Conservation (phyloP, 1,140 invertebrate genomes). For the Coelopa frigida region DNA sequence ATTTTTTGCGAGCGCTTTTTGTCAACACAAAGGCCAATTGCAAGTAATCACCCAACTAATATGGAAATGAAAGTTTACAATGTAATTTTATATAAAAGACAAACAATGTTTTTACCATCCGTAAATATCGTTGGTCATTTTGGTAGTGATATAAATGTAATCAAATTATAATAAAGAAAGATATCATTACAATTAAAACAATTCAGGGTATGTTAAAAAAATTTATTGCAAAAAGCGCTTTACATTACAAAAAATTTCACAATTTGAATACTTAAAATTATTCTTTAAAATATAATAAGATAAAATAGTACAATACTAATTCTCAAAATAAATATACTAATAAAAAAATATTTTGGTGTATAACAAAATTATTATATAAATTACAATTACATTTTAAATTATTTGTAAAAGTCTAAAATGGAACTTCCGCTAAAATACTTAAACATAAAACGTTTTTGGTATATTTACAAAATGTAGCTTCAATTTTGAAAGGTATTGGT, state of each 20-base stretch:
- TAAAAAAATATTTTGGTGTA: no score
- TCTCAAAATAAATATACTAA: no score
- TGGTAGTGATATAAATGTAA: neutral
- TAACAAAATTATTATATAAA: slow-evolving; percentile 5
- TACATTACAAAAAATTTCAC: slow-evolving; percentile 21
- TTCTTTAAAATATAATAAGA: no score
- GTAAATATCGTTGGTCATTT: no score
- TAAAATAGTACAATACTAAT: no score
- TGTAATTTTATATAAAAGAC: no score
- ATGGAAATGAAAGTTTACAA: slow-evolving; percentile 41
- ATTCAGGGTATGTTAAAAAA: slow-evolving; percentile 15
- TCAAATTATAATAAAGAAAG: neutral
- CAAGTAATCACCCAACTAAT: slow-evolving; percentile 46
- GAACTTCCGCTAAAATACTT: no score
- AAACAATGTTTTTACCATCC: no score
- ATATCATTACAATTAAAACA: slow-evolving; percentile 16
- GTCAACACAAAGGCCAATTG: slow-evolving; percentile 46
- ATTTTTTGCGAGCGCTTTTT: slow-evolving; percentile 42
- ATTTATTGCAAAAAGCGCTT: slow-evolving; percentile 47
- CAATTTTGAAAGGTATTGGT: no score
- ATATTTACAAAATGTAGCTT: no score
- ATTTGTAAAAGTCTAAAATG: no score
- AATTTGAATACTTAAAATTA: slow-evolving; percentile 10
- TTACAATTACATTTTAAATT: slow-evolving; percentile 1
- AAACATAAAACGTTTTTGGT: no score